These are phyloP conservation scores for Takifugu ocellatus DNA, from an alignment of 2,797 vertebrate genomes.

Conservation along the genomic window DNA sequence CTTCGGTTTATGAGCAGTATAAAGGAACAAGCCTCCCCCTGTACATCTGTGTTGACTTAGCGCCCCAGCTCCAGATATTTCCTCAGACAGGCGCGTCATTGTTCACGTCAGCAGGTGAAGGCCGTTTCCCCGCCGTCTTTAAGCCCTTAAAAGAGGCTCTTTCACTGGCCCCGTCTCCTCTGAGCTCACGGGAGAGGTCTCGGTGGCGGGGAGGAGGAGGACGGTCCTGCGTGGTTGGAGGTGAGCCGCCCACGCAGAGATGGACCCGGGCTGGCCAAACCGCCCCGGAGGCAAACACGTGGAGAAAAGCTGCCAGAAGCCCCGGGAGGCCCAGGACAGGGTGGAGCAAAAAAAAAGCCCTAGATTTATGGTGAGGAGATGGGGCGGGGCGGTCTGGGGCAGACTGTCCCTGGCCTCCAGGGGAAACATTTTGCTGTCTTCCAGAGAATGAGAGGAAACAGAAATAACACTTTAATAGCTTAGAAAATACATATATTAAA, in stretches of 20 bases:
- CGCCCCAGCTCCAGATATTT: too few species aligned
- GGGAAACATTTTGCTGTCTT: conserved; percentile 53
- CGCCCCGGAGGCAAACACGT: conserved; percentile 39
- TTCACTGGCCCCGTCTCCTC: conserved; percentile 49
- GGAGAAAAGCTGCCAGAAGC: conserved; percentile 23
- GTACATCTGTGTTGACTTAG: too few species aligned
- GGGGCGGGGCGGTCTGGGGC: conserved; percentile 46
- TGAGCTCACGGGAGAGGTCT: conserved; percentile 15
- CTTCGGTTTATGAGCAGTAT: not conserved
- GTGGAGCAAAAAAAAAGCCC: conserved; percentile 40
- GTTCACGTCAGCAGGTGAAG: conserved; percentile 64
- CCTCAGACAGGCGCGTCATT: conserved; percentile 53
- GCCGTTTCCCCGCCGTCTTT: conserved; percentile 4
- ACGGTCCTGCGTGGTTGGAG: conserved; percentile 47
- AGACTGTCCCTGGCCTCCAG: conserved; percentile 54
- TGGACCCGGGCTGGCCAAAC: conserved; percentile 17
- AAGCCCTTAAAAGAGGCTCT: conserved; percentile 60
- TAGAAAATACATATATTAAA: conserved; percentile 37
- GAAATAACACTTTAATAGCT: conserved; percentile 56
- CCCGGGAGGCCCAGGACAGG: conserved; percentile 50
- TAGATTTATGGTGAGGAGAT: conserved; percentile 40
- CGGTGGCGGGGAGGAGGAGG: conserved; percentile 17
- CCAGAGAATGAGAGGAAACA: conserved; percentile 13
- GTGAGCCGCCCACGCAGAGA: conserved; percentile 34
- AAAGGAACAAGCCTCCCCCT: too few species aligned